A percentile compares a stretch with the other conserved stretches of the same genome.
Conservation (phyloP, 1,140 invertebrate species). For the Drosophila virilis region DNA sequence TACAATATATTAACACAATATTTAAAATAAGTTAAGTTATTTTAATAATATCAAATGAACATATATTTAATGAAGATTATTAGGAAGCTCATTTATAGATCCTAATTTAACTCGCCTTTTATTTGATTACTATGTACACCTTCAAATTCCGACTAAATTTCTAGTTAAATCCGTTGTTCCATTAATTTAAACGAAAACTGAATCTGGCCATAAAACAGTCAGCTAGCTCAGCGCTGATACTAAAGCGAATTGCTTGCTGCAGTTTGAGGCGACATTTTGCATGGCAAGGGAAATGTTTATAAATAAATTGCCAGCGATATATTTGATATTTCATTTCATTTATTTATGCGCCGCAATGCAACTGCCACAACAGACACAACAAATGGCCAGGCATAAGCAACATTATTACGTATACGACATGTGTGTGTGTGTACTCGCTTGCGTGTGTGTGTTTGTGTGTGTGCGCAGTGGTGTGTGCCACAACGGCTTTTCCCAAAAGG, state of each 20-base stretch:
- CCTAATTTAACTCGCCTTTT: too few relatives aligned
- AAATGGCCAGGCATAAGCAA: constrained; percentile 47
- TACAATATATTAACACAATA: too few relatives aligned
- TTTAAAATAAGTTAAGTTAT: too few relatives aligned
- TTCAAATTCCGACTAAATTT: too few relatives aligned
- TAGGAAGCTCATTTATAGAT: too few relatives aligned
- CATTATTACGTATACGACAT: constrained; percentile 74
- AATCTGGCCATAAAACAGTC: constrained; percentile 5
- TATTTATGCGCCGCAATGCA: constrained; percentile 57
- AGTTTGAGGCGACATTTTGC: constrained; percentile 47
- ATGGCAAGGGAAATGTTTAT: constrained; percentile 61
- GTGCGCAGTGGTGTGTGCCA: constrained; percentile 27
- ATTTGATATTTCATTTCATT: constrained; percentile 57
- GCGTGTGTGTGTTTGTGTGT: constrained; percentile 1
- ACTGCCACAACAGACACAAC: constrained; percentile 45
- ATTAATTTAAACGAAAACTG: not conserved
- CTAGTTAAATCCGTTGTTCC: too few relatives aligned
- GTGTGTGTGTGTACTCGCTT: constrained; percentile 18
- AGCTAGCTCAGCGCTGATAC: constrained; percentile 26
- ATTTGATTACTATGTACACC: too few relatives aligned
- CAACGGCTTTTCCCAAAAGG: constrained; percentile 67
- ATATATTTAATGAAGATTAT: too few relatives aligned
- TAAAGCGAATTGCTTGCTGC: not conserved
- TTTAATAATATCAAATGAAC: too few relatives aligned
- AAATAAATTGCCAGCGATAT: constrained; percentile 69